Percentiles rank a stretch among this genome's conserved stretches.
Evolutionary conservation across 2,113 vertebrate genomes (phyloP).

Genomic region (Anseranas semipalmata): DNA sequence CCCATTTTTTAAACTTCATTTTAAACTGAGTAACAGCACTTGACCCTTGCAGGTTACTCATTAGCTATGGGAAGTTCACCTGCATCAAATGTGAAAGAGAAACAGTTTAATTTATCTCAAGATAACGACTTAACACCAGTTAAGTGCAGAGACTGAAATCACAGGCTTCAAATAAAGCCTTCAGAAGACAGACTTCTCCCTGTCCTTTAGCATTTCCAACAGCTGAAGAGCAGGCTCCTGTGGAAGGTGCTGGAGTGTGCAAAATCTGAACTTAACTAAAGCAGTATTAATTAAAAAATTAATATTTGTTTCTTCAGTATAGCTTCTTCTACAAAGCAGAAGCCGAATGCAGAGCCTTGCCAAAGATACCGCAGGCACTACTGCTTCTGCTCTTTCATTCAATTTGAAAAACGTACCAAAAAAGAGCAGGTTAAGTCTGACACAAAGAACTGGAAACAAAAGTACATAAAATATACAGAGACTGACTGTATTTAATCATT

Average conservation of each 20-base stretch:
- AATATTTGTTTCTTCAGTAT: fast-evolving
- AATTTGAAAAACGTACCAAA: background rate
- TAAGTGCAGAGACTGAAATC: background rate
- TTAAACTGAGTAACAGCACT: background rate
- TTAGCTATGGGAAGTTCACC: background rate
- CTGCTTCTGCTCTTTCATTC: fast-evolving
- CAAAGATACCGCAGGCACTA: background rate
- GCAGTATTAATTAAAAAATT: too few relatives aligned
- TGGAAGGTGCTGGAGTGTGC: background rate
- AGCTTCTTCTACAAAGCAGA: background rate
- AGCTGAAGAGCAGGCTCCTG: background rate
- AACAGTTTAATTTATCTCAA: background rate
- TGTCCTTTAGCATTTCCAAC: background rate
- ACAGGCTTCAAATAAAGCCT: background rate
- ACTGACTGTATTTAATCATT: background rate
- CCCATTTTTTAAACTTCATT: background rate
- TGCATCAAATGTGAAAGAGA: background rate
- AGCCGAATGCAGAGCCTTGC: background rate
- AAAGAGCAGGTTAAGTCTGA: background rate
- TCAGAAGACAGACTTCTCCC: background rate
- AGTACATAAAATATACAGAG: background rate
- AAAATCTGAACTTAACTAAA: background rate
- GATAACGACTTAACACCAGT: background rate
- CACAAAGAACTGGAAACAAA: background rate
- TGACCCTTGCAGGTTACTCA: background rate